These are phyloP conservation scores for Merluccius polli DNA, from an alignment of 2,797 vertebrate species.

Conservation along the genomic window DNA sequence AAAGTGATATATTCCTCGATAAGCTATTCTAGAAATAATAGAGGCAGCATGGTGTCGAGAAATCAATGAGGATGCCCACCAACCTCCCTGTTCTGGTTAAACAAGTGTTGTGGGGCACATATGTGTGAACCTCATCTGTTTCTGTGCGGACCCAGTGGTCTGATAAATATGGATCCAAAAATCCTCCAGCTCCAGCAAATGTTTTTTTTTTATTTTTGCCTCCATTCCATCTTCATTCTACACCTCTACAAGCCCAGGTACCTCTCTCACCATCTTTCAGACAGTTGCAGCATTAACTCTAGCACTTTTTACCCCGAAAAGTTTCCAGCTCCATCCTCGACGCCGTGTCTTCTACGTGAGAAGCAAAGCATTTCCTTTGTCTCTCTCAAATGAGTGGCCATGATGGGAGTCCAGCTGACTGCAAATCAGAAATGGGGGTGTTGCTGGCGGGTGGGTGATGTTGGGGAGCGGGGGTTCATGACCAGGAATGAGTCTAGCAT, in stretches of 20 bases:
- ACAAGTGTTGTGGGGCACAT: background rate
- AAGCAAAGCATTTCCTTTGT: background rate
- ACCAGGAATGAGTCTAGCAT: background rate
- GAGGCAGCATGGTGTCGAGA: background rate
- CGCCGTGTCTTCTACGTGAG: background rate
- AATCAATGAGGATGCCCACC: background rate
- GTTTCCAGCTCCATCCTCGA: background rate
- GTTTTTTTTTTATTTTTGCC: background rate
- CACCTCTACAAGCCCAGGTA: background rate
- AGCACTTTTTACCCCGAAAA: no score
- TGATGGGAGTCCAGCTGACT: background rate
- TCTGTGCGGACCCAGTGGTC: background rate
- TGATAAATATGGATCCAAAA: background rate
- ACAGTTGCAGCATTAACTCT: no score
- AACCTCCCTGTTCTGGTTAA: background rate
- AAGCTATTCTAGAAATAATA: conserved; percentile 1
- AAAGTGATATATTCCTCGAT: background rate
- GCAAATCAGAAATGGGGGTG: background rate
- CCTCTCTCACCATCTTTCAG: no score
- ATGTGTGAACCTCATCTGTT: background rate
- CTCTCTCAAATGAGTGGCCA: background rate
- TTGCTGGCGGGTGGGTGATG: no score
- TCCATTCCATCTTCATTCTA: background rate
- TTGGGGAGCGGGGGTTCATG: background rate
- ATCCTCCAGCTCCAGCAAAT: background rate